A percentile compares a stretch with the other conserved stretches of the same genome.
These are phyloP conservation scores for Linnaemya vulpina DNA, from an alignment of 2,888 invertebrate species.

Conservation along the genomic window DNA sequence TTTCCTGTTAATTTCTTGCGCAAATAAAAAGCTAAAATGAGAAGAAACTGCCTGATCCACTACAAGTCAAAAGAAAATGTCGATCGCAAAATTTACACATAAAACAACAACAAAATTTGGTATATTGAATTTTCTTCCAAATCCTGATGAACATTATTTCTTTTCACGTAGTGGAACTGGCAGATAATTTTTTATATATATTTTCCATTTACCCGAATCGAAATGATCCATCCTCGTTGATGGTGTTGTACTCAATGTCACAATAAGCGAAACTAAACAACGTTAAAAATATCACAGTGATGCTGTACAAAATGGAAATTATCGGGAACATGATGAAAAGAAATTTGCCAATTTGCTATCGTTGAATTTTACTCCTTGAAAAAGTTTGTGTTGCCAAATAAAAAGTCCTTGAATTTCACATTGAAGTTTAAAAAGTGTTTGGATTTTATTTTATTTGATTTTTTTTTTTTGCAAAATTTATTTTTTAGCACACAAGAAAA, in stretches of 20 bases:
- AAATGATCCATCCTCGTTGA: constrained; percentile 89
- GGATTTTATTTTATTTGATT: too few species aligned
- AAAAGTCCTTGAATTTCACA: constrained; percentile 56
- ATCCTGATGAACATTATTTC: too few species aligned
- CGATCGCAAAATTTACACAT: too few species aligned
- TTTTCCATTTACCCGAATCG: constrained; percentile 86
- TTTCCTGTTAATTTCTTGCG: too few species aligned
- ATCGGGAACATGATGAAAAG: constrained; percentile 41
- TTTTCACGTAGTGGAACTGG: too few species aligned
- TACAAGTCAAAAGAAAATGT: too few species aligned
- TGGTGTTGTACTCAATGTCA: constrained; percentile 85
- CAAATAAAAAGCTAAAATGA: too few species aligned
- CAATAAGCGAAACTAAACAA: constrained; percentile 59
- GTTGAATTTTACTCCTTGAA: constrained; percentile 3
- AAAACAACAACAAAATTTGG: too few species aligned
- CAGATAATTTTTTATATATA: too few species aligned
- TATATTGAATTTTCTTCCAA: too few species aligned
- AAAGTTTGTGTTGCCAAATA: neutral
- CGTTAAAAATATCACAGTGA: constrained; percentile 58
- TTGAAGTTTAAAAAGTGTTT: constrained; percentile 1
- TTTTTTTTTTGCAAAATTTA: too few species aligned
- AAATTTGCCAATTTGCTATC: neutral
- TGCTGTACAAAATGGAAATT: constrained; percentile 7
- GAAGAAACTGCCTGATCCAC: too few species aligned
- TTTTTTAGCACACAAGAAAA: neutral